Conservation (phyloP, 2,888 invertebrate genomes). For the Tribolium freemani region DNA sequence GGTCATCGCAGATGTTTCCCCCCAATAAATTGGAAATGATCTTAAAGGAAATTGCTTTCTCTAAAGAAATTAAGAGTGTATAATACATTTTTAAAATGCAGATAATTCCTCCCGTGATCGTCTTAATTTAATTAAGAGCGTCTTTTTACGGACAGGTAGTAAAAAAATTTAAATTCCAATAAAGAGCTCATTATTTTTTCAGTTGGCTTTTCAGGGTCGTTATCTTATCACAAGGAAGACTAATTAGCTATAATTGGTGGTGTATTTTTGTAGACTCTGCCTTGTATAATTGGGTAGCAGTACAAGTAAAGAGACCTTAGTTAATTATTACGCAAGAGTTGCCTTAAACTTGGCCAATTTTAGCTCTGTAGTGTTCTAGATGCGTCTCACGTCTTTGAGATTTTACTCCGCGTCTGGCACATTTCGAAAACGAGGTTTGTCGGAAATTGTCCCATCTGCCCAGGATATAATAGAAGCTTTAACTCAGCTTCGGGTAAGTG, state of each 20-base stretch:
- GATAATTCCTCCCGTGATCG: background rate
- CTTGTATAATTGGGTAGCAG: slow-evolving; percentile 41
- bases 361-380: slow-evolving; percentile 38
- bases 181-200: slow-evolving; percentile 18
- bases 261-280: slow-evolving; percentile 43
- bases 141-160: slow-evolving; percentile 11
- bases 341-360: slow-evolving; percentile 49
- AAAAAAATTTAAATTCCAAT: slow-evolving; percentile 26
- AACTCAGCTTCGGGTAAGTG: slow-evolving; percentile 46
- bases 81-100: slow-evolving; percentile 1
- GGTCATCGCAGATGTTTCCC: background rate
- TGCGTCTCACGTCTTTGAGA: slow-evolving; percentile 49
- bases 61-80: background rate
- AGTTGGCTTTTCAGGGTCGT: slow-evolving; percentile 3
- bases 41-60: slow-evolving; percentile 10
- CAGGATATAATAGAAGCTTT: slow-evolving; percentile 50
- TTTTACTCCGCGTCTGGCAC: slow-evolving; percentile 47
- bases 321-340: slow-evolving; percentile 50
- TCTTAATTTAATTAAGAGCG: slow-evolving; percentile 19
- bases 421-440: slow-evolving; percentile 49
- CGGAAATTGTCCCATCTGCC: slow-evolving; percentile 53
- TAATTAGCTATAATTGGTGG: slow-evolving; percentile 44
- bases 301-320: slow-evolving; percentile 45
- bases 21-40: slow-evolving; percentile 34
- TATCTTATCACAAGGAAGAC: slow-evolving; percentile 33